A percentile compares a stretch with the other conserved stretches of the same genome.
phyloP scores from a whole-genome alignment of 2,113 vertebrate genomes.

The Ameiurus melas region DNA sequence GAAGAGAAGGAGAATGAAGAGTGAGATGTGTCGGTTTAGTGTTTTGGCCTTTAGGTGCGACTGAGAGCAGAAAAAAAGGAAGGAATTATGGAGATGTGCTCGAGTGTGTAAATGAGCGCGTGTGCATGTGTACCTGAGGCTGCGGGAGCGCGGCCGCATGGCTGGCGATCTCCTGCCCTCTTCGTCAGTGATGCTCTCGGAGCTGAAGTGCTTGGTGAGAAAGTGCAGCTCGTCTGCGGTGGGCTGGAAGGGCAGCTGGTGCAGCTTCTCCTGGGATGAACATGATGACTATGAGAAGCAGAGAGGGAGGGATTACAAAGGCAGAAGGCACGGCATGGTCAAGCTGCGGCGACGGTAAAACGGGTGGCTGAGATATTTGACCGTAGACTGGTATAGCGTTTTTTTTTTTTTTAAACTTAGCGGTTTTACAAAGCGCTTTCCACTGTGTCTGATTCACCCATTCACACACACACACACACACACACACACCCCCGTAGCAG shows the following conservation, averaged over 20 bases:
- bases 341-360: constrained; percentile 33
- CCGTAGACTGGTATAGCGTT: background rate
- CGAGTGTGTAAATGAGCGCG: background rate
- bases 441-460: too few relatives aligned
- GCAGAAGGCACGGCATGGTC: constrained; percentile 39
- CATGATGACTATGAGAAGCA: constrained; percentile 94
- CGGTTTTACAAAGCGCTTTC: too few relatives aligned
- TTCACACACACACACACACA: too few relatives aligned
- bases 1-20: background rate
- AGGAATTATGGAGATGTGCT: background rate
- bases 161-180: constrained; percentile 88
- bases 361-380: background rate
- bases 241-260: constrained; percentile 98
- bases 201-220: constrained; percentile 98
- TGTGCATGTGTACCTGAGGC: constrained; percentile 77
- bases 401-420: too few relatives aligned
- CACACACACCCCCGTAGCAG: too few relatives aligned
- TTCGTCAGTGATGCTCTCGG: constrained; percentile 92
- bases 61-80: background rate
- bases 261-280: constrained; percentile 99
- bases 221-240: constrained; percentile 96
- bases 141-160: constrained; percentile 93
- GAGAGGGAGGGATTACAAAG: constrained; percentile 76
- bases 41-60: constrained; percentile 49
- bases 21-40: constrained; percentile 27